phyloP scores from a whole-genome alignment of 2,113 vertebrate species.

The Hypomesus transpacificus region DNA sequence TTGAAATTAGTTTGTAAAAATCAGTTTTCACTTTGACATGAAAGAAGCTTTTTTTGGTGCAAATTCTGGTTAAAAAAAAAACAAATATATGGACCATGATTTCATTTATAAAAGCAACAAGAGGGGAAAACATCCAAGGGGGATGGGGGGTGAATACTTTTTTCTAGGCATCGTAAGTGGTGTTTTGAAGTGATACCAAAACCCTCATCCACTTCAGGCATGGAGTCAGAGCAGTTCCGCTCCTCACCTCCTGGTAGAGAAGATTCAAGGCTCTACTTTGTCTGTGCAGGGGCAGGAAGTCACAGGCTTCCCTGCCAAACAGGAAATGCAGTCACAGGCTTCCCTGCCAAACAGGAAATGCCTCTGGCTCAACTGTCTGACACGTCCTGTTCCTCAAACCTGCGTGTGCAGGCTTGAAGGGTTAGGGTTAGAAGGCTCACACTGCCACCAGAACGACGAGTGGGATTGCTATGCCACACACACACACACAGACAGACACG shows the following conservation, averaged over 20 bases:
- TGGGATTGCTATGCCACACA: neutral
- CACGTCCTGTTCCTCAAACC: conserved; percentile 2
- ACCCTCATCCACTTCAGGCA: too few species aligned
- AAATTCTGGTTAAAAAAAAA: too few species aligned
- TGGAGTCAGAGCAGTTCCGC: too few species aligned
- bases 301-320: conserved; percentile 24
- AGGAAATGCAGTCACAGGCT: conserved; percentile 20
- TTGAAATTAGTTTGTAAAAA: too few species aligned
- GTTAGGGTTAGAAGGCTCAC: too few species aligned
- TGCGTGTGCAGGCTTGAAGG: neutral
- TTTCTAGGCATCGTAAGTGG: neutral
- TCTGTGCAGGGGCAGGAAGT: conserved; percentile 11
- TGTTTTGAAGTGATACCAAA: too few species aligned
- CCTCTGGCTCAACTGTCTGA: conserved; percentile 12
- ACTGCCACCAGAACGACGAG: neutral
- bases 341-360: conserved; percentile 28
- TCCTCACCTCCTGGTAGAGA: conserved; percentile 13
- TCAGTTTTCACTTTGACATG: too few species aligned
- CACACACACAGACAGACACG: neutral
- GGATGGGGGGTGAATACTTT: too few species aligned
- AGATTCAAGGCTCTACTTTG: conserved; percentile 13
- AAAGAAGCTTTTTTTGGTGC: too few species aligned
- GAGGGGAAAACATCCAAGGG: too few species aligned
- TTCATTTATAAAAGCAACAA: too few species aligned
- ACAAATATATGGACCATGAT: too few species aligned